Evolutionary conservation across 2,888 invertebrate genomes (phyloP), one percentile per base, ranked within the genome.

Genomic region (Euphydryas editha): DNA sequence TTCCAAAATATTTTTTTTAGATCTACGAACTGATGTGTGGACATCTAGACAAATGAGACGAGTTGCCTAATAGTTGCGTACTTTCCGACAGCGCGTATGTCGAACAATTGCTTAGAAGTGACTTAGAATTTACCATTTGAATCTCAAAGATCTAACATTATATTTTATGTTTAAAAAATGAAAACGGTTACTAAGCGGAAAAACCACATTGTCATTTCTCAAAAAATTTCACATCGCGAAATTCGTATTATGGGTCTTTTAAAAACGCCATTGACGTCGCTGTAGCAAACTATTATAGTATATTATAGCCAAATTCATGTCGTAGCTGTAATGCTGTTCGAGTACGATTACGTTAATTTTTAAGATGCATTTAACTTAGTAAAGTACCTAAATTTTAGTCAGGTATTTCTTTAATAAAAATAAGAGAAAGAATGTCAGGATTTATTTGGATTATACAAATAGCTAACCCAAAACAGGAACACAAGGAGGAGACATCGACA

Each of bases 21-120:
- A 21, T 54, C 30, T 54, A 6, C 5, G n/a, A 24, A 18, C 51
- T 39, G 15, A 15, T 49, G 49, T 49, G 37, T 51, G 60, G 49
- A 30, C 60, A 51, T 60, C 60, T 51, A 49, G 36, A 60, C 47
- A 39, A 37, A 60, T 37, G 39, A 30, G 51, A 20, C 7, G 11
- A 47, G 49, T 59, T 59, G 37, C 59, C 37, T 20, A 47, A 59
- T 47, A 59, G 36, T 59, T 59, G 59, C 59, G 49, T 51, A 59
- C 49, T 59, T 59, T 59, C 20, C 49, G 39, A 39, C 37, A 39
- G 60, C 60, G 21, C 39, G 49, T 39, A 39, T 60, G 51, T 24
- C 15, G 15, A 17, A 54, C 30, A 54, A 54, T 54, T 54, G 54
- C 17, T 24, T 30, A 54, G 54, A 11, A 54, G 30, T 54, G 30